Evolutionary conservation across 2,888 invertebrate genomes (phyloP), one percentile per base, ranked within the genome.

Genomic region (Melanargia galathea): DNA sequence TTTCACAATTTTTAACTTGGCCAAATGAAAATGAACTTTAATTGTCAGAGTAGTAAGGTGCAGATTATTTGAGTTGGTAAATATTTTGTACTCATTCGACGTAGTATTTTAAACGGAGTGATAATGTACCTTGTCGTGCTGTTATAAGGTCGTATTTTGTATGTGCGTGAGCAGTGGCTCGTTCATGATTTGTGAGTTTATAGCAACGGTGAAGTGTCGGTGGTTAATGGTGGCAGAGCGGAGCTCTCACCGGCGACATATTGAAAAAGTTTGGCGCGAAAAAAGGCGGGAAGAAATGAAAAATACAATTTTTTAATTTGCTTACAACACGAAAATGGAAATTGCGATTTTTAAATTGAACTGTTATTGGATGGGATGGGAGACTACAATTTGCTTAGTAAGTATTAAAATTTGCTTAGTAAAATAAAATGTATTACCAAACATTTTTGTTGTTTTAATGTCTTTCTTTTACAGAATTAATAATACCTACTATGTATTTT

Each of bases 141-240:
- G 70, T 2, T 26, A 70, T 79, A 81, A 71, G 75, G 85, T 79
- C 68, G 74, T 75, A 69, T 79, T 75, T 88, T 72, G 79, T 63
- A 78, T 49, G 81, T 63, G 66, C 55, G 65, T 59, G 63, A 67
- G 65, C 73, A 82, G 83, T 82, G 81, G 85, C 81, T 84, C 83
- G 83, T 90, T 89, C 88, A 90, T 91, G 91, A 92, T 92, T 92
- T 91, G 92, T 92, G 90, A 91, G 91, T 91, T 92, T 91, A 90
- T 90, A 90, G 88, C 87, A 82, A 87, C 90, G 89, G 90, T 90
- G 90, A 90, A 90, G 91, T 90, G 90, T 86, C 87, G 88, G 88
- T 86, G 89, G 87, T 89, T 90, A 90, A 90, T 90, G 90, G 90
- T 87, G 87, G 87, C 87, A 84, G 84, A 83, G 89, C 84, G 86